Conservation (phyloP, 2,113 vertebrate genomes). For the Mus spicilegus region DNA sequence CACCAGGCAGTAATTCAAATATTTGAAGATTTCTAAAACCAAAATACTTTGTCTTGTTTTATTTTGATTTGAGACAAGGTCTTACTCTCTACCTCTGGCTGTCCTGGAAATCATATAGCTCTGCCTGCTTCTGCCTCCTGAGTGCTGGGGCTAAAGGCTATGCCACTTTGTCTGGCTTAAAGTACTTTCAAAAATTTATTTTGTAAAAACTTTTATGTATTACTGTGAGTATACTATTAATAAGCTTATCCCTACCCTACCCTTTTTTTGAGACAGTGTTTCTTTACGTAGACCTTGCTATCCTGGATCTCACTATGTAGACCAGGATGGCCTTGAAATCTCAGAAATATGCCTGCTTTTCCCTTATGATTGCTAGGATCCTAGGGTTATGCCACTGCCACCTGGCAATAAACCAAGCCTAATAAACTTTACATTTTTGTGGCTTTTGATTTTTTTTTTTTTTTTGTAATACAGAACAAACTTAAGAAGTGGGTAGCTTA, state of each 20-base stretch:
- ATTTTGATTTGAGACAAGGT: not conserved
- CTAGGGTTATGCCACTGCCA: not conserved
- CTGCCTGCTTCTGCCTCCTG: not conserved
- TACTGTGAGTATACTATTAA: not conserved
- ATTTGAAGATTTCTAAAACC: constrained; percentile 25
- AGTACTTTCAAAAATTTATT: not conserved
- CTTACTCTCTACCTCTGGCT: not conserved
- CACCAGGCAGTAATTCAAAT: not conserved
- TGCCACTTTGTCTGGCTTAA: not conserved
- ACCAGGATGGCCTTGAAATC: not conserved
- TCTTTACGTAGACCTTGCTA: not conserved
- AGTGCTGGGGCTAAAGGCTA: not conserved
- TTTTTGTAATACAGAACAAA: not conserved
- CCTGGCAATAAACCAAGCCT: not conserved
- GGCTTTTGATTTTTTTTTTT: constrained; percentile 8
- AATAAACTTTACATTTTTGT: not conserved
- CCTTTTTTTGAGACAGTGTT: not conserved
- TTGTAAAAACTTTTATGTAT: not conserved
- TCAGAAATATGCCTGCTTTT: too few species aligned
- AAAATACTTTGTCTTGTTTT: not conserved
- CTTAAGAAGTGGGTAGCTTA: not conserved
- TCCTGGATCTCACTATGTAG: not conserved
- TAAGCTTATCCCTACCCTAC: too few species aligned
- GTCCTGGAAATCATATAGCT: not conserved
- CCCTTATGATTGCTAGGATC: not conserved